Base-by-base conservation (phyloP, 2,113 vertebrate species). In the Mirounga angustirostris region DNA sequence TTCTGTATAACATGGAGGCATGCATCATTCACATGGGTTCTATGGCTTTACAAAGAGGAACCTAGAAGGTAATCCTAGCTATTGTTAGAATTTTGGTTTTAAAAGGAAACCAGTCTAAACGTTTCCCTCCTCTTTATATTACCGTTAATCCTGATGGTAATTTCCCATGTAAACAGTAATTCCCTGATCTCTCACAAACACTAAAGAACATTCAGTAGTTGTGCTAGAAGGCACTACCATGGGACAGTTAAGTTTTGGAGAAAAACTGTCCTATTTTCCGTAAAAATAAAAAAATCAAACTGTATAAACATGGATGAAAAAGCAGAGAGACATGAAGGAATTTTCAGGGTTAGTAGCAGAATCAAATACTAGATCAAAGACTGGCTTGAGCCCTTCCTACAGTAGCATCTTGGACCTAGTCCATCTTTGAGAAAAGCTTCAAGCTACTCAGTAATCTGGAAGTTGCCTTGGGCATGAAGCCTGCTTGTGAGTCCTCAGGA, bases 21-120 rank as follows among this genome's bases (percentile, higher is more conserved):
- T 30, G 22, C 91, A 84, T 89, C 56, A 61, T 91, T 97, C 24
- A 50, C 76, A 89, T 9, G 84, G 19, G 69, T 93, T 86, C 50
- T 96, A 1, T 96, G 73, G 5, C 54, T 94, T 92, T 95, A 90
- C 59, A 81, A 71, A 92, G 80, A 93, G 43, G 59, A 96, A 54
- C 11, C 52, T 56, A 79, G 69, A 94, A 86, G 67, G 83, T 95
- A 82, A 90, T 92, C 22, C 40, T 84, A 83, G n/a, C 65, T 73
- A 74, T 95, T 61, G 61, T 83, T 18, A 91, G 40, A 46, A 80
- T 91, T 91, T 73, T 79, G 5, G n/a, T 73, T 52, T 94, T 94
- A 63, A 92, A 95, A 89, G 71, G 71, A 22, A 95, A 95, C 14
- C 33, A 84, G 1, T 69, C 78, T 63, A 65, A 94, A 61, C 24